Conservation (phyloP, 1,140 invertebrate genomes). For the Portunus trituberculatus region DNA sequence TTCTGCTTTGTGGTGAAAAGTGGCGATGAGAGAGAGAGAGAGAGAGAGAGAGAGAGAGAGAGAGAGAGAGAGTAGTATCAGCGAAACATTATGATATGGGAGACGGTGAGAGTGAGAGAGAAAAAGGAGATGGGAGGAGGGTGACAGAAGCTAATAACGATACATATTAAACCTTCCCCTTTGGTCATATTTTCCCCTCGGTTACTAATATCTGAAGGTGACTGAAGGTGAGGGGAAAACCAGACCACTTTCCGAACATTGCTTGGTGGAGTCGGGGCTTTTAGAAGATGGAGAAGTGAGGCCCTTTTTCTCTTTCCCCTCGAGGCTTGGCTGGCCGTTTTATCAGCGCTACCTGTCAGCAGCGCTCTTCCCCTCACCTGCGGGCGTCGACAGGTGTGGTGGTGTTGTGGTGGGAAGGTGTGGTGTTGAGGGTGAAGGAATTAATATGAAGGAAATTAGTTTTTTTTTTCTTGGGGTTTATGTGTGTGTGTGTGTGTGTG, state of each 20-base stretch:
- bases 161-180: slow-evolving; percentile 21
- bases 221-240: not conserved
- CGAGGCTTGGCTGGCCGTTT: not conserved
- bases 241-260: not conserved
- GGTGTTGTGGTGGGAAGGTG: not conserved
- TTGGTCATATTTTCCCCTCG: not conserved
- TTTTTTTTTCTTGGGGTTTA: not conserved
- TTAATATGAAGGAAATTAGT: not conserved
- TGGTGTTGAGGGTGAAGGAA: not conserved
- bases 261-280: not conserved
- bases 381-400: not conserved
- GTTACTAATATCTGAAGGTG: not conserved
- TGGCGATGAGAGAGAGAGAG: too few relatives aligned
- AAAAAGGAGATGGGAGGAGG: not conserved
- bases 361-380: not conserved
- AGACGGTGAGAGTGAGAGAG: not conserved
- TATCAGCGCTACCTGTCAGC: not conserved
- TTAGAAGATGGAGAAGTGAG: not conserved
- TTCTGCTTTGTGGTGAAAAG: too few relatives aligned
- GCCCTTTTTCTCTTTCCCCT: not conserved
- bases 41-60: too few relatives aligned
- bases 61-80: not conserved
- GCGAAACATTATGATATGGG: not conserved
- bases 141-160: not conserved
- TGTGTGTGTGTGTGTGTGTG: not conserved